A percentile compares a stretch with the other conserved stretches of the same genome.
Evolutionary conservation across 2,113 vertebrate species (phyloP).

Genomic region (Hippocampus mohnikei): DNA sequence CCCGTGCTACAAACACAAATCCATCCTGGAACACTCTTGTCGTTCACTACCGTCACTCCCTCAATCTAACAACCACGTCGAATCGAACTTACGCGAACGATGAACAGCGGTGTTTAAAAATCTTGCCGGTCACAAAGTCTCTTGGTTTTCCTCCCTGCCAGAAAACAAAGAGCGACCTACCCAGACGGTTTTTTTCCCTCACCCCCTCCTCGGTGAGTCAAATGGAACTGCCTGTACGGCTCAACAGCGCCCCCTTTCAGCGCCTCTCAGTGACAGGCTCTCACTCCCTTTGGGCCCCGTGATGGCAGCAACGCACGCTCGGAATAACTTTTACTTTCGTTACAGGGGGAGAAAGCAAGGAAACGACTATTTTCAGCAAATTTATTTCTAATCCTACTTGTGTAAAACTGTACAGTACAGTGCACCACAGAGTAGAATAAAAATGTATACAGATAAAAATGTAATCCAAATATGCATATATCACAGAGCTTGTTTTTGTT

Average conservation of each 20-base stretch:
- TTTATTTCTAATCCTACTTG: neutral
- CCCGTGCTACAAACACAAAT: neutral
- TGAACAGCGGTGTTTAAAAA: constrained; percentile 44
- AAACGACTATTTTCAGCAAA: neutral
- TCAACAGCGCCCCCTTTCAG: constrained; percentile 61
- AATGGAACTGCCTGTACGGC: constrained; percentile 46
- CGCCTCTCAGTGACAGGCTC: too few relatives aligned
- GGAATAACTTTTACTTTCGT: too few relatives aligned
- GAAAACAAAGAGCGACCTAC: constrained; percentile 77
- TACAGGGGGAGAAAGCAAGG: constrained; percentile 41
- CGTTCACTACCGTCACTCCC: neutral
- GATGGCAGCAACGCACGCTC: neutral
- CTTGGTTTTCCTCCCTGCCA: constrained; percentile 66
- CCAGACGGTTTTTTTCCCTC: constrained; percentile 58
- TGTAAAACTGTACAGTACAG: neutral
- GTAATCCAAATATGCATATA: neutral
- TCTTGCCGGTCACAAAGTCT: constrained; percentile 58
- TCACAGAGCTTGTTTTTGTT: neutral
- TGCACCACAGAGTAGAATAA: neutral
- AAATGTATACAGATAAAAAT: constrained; percentile 18
- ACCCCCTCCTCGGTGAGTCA: constrained; percentile 39
- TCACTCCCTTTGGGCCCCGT: constrained; percentile 41
- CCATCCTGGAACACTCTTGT: neutral
- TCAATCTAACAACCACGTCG: fast-evolving
- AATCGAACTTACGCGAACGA: constrained; percentile 65